phyloP scores from a whole-genome alignment of 2,888 invertebrate genomes.

The Melanotus villosus region DNA sequence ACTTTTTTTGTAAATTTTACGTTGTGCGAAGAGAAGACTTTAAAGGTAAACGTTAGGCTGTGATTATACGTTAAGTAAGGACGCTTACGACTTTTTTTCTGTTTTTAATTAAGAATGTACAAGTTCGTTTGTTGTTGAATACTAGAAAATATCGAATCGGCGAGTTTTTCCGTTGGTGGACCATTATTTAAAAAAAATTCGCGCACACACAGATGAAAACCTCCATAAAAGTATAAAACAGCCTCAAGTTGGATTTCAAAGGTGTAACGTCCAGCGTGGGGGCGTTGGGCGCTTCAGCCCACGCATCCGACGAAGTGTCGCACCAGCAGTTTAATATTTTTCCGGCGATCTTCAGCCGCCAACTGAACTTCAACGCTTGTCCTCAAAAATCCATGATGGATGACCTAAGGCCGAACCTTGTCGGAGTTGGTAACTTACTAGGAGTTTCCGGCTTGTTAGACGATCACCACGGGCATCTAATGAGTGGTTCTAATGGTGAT shows the following conservation, averaged over 20 bases:
- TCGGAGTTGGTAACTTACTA: constrained; percentile 82
- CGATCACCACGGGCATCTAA: constrained; percentile 79
- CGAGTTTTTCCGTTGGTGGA: too few relatives aligned
- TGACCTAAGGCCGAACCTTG: constrained; percentile 86
- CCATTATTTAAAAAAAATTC: too few relatives aligned
- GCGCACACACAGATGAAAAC: background rate
- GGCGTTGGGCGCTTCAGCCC: constrained; percentile 72
- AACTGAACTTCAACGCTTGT: constrained; percentile 84
- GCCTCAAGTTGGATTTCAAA: constrained; percentile 90
- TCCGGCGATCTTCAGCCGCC: constrained; percentile 91
- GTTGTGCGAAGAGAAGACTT: too few relatives aligned
- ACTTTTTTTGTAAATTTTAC: too few relatives aligned
- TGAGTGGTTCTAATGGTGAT: constrained; percentile 64
- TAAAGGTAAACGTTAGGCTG: too few relatives aligned
- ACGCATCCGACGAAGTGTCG: constrained; percentile 70
- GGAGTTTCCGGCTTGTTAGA: constrained; percentile 86
- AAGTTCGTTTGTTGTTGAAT: too few relatives aligned
- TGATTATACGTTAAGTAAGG: too few relatives aligned
- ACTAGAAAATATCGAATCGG: too few relatives aligned
- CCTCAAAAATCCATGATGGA: constrained; percentile 86
- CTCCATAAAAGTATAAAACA: constrained; percentile 58
- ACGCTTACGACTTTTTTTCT: too few relatives aligned
- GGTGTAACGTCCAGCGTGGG: constrained; percentile 78
- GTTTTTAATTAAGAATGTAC: too few relatives aligned
- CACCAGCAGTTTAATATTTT: constrained; percentile 93